Evolutionary conservation across 2,797 vertebrate genomes (phyloP).

Genomic region (Acanthurus lineatus): DNA sequence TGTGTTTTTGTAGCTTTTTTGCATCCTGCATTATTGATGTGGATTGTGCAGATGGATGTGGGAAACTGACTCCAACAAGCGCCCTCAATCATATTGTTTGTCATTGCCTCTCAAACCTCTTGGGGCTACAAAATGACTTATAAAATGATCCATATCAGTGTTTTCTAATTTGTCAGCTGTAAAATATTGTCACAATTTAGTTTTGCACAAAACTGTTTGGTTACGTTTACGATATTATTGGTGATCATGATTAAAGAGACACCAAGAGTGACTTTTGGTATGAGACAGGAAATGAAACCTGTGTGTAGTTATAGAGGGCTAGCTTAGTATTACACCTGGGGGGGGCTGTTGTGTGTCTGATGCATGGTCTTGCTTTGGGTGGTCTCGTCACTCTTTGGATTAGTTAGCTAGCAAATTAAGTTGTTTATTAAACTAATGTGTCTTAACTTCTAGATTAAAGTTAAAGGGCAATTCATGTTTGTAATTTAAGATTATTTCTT

Average conservation of each 20-base stretch:
- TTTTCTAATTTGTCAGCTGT: not conserved
- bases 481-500: no score
- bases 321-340: no score
- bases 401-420: no score
- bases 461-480: no score
- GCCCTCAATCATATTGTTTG: not conserved
- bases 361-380: no score
- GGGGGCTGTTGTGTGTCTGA: no score
- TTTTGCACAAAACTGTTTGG: not conserved
- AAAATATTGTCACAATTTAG: not conserved
- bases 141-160: not conserved
- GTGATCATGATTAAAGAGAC: not conserved
- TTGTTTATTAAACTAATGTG: no score
- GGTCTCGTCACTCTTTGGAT: no score
- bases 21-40: not conserved
- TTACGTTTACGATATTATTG: not conserved
- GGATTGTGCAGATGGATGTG: constrained; percentile 3
- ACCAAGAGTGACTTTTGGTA: no score
- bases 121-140: not conserved
- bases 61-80: not conserved
- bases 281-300: no score
- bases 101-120: not conserved
- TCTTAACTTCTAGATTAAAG: no score
- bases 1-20: not conserved
- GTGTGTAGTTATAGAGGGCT: no score